Percentiles rank a stretch among this genome's conserved stretches.
These are phyloP conservation scores for Onthophagus sagittarius DNA, from an alignment of 2,888 invertebrate genomes.

Conservation along the genomic window DNA sequence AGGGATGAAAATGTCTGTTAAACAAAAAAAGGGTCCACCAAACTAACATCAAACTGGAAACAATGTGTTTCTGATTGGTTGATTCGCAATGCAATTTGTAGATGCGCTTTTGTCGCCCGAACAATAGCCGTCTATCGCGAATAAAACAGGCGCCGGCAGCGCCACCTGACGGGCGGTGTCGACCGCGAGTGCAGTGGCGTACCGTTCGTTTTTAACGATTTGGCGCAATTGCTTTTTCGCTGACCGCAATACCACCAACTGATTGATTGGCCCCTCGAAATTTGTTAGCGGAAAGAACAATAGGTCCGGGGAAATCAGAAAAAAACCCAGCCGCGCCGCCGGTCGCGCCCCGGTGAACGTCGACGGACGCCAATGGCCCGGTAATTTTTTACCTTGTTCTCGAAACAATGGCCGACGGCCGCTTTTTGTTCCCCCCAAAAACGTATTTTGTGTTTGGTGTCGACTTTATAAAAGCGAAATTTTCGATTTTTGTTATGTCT, in stretches of 20 bases:
- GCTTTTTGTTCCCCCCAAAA: neutral
- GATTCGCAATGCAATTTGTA: slow-evolving; percentile 52
- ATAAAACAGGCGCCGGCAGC: slow-evolving; percentile 41
- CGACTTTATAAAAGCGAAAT: neutral
- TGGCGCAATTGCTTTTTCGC: slow-evolving; percentile 16
- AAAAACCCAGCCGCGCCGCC: neutral
- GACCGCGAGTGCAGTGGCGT: neutral
- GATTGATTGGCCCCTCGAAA: slow-evolving; percentile 22
- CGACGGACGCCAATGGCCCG: neutral
- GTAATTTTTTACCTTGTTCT: neutral
- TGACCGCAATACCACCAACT: slow-evolving; percentile 14
- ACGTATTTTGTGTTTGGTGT: neutral
- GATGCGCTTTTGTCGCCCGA: slow-evolving; percentile 44
- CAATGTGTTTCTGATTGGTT: slow-evolving; percentile 51
- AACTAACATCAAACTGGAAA: slow-evolving; percentile 27
- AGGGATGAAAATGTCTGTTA: neutral
- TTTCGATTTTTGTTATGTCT: no score
- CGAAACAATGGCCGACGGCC: neutral
- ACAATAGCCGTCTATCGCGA: slow-evolving; percentile 47
- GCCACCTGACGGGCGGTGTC: slow-evolving; percentile 8
- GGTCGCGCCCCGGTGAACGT: neutral
- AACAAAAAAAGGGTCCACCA: neutral
- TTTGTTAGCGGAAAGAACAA: slow-evolving; percentile 17
- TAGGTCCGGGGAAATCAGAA: neutral
- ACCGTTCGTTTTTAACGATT: neutral